phyloP scores from a whole-genome alignment of 2,113 vertebrate species.

The Neotoma lepida region DNA sequence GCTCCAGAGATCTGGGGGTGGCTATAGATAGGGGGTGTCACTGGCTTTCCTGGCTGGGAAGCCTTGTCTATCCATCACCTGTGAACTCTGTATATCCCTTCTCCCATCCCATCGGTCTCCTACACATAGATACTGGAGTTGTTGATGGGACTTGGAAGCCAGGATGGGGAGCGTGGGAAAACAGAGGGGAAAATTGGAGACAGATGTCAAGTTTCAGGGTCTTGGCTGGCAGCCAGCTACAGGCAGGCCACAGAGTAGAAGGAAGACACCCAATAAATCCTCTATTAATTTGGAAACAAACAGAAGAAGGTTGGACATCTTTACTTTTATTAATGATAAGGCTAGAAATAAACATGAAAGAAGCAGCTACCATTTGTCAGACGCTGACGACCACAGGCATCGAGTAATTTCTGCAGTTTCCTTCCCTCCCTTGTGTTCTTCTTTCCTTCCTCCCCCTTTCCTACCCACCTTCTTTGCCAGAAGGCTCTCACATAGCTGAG shows the following conservation, averaged over 20 bases:
- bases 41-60: background rate
- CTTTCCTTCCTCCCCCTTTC: background rate
- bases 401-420: background rate
- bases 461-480: background rate
- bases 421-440: background rate
- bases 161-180: rapidly evolving
- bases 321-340: background rate
- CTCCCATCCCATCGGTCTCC: background rate
- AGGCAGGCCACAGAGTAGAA: background rate
- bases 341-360: background rate
- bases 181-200: background rate
- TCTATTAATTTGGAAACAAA: background rate
- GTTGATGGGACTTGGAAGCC: background rate
- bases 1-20: background rate
- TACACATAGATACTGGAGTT: background rate
- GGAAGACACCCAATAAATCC: background rate
- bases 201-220: background rate
- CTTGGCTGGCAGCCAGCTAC: background rate
- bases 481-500: background rate
- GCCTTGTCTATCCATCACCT: background rate
- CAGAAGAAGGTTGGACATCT: background rate
- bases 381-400: no score
- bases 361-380: background rate
- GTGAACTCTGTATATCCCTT: background rate
- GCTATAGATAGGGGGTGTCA: background rate